Evolutionary conservation across 2,113 vertebrate species (phyloP), one percentile per base, ranked within the genome.

Genomic region (Coptodon rendalli): DNA sequence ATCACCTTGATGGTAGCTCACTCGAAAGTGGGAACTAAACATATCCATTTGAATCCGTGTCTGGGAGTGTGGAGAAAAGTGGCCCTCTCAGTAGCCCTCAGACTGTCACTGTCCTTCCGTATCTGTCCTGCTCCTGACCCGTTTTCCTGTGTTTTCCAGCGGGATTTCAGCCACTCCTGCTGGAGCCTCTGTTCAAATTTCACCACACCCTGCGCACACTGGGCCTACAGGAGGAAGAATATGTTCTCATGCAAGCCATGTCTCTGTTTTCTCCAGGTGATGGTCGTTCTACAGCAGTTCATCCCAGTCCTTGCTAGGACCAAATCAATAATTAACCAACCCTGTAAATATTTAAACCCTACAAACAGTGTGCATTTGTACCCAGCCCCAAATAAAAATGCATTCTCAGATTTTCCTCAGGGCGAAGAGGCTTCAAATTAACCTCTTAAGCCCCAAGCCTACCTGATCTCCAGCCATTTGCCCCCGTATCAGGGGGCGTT

Each of bases 171-270:
- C 92, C 90, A 22, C 92, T 97, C 5, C 97, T 97, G 40, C 52
- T 98, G 90, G 97, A 98, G 61, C 92, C 95, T 0, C 19, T 97
- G 78, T 92, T 97, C 54, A 96, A 89, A 79, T 98, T 98, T 87
- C 98, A 98, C 52, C 89, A 93, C 89, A 6, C 89, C 1, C 88
- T 98, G 80, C 91, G 87, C 71, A 94, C 89, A 16, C 95, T 97
- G 24, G 89, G 53, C 43, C 95, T 98, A 29, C 96, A 95, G 3
- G 96, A 93, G 11, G 92, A 93, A 53, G 93, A 94, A 86, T 94
- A 94, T 5, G 85, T 85, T 38, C 84, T 94, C 22, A 88, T 91
- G 16, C 89, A 92, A 66, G 91, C 91, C 87, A 78, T 92, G 79
- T 94, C 93, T 36, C 83, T 92, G 85, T 92, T 92, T 78, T 93